A percentile compares a stretch with the other conserved stretches of the same genome.
Conservation (phyloP, 2,113 vertebrate species). For the Apteryx mantelli region DNA sequence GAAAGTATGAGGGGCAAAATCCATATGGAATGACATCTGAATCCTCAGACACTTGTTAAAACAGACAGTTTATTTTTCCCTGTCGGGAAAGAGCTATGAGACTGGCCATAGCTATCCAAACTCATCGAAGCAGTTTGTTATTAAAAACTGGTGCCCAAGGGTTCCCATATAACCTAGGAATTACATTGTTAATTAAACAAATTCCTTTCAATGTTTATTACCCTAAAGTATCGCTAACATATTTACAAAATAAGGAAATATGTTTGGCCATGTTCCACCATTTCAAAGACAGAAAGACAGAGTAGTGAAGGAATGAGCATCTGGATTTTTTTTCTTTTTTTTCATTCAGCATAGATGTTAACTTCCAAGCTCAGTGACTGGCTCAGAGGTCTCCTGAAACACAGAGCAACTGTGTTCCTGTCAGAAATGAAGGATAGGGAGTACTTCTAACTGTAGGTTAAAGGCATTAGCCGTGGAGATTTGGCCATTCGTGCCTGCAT, state of each 20-base stretch:
- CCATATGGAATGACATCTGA: neutral
- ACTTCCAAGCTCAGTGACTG: neutral
- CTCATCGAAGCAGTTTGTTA: no score
- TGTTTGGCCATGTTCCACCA: neutral
- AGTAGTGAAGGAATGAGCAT: neutral
- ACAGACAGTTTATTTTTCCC: neutral
- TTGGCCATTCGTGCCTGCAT: neutral
- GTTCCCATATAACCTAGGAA: neutral
- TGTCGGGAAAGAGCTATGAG: neutral
- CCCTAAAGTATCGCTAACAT: neutral
- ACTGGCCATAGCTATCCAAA: neutral
- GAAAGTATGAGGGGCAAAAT: neutral
- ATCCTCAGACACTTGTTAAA: neutral
- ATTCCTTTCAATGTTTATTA: neutral
- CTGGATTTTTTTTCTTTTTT: neutral
- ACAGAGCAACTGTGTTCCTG: neutral
- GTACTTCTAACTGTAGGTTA: neutral
- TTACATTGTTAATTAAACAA: neutral
- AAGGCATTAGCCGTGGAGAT: neutral
- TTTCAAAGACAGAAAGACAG: neutral
- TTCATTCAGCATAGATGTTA: neutral
- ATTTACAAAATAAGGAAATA: neutral
- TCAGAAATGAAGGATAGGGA: neutral
- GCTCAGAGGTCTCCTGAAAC: neutral
- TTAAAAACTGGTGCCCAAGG: neutral